Percentiles rank a stretch among this genome's conserved stretches.
Conservation (phyloP, 1,140 invertebrate species). For the Lutraria rhynchaena region DNA sequence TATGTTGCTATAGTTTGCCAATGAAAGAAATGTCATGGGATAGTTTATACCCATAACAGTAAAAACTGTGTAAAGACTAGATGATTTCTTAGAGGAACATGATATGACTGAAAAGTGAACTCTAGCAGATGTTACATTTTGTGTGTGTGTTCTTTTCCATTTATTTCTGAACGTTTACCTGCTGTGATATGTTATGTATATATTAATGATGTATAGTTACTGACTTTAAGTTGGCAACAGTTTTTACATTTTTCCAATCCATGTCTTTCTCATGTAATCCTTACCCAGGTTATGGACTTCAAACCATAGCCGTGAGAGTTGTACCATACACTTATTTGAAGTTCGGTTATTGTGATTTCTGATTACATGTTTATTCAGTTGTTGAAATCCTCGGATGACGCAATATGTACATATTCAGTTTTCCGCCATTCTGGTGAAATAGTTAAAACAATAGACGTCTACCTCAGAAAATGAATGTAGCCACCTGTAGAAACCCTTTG, state of each 20-base stretch:
- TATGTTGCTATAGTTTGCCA: no score
- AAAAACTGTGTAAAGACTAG: no score
- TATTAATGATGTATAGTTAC: conserved; percentile 42
- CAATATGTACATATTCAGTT: conserved; percentile 32
- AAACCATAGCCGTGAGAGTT: conserved; percentile 10
- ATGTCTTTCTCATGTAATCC: conserved; percentile 41
- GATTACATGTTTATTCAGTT: neutral
- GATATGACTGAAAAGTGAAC: no score
- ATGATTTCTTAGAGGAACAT: no score
- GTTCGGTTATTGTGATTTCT: conserved; percentile 11
- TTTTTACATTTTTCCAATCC: conserved; percentile 46
- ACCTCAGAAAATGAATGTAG: conserved; percentile 31
- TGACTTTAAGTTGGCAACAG: conserved; percentile 35
- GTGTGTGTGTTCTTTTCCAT: conserved; percentile 43
- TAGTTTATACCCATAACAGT: no score
- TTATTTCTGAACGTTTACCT: conserved; percentile 38
- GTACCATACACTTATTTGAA: neutral
- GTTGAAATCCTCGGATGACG: conserved; percentile 15
- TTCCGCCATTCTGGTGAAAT: conserved; percentile 16
- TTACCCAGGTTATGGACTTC: conserved; percentile 37
- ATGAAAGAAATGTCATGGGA: no score
- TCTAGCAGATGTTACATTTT: conserved; percentile 25
- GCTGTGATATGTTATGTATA: conserved; percentile 48
- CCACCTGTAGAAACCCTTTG: neutral
- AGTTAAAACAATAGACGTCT: conserved; percentile 28